A percentile compares a stretch with the other conserved stretches of the same genome.
phyloP scores from a whole-genome alignment of 1,140 invertebrate genomes.

The Scaptomyza hsui region DNA sequence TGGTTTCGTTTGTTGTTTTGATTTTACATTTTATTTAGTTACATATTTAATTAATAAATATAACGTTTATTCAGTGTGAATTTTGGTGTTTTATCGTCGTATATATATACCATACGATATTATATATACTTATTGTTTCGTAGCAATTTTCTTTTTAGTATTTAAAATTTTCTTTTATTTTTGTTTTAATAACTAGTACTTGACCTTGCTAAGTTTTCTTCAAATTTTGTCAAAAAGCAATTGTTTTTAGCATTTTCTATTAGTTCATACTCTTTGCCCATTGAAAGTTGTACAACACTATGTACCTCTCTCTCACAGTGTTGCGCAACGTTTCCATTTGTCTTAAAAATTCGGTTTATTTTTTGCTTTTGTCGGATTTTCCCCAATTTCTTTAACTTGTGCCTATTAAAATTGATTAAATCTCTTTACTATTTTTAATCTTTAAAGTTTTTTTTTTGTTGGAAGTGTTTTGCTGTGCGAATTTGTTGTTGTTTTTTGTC shows the following conservation, averaged over 20 bases:
- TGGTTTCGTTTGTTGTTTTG: slow-evolving; percentile 51
- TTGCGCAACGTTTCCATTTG: slow-evolving; percentile 25
- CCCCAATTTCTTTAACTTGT: slow-evolving; percentile 51
- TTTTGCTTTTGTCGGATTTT: slow-evolving; percentile 27
- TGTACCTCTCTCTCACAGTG: slow-evolving; percentile 8
- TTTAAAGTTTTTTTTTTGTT: slow-evolving; percentile 39
- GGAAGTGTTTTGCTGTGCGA: slow-evolving; percentile 81
- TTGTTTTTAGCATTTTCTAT: slow-evolving; percentile 21
- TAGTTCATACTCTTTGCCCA: slow-evolving; percentile 18
- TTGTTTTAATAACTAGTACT: slow-evolving; percentile 18
- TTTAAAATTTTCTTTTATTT: slow-evolving; percentile 61
- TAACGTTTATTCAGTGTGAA: slow-evolving; percentile 81
- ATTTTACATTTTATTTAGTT: slow-evolving; percentile 49
- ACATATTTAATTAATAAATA: slow-evolving; percentile 79
- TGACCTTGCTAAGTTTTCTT: slow-evolving; percentile 30
- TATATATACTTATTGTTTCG: slow-evolving; percentile 27
- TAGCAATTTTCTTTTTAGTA: slow-evolving; percentile 37
- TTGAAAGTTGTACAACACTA: slow-evolving; percentile 30
- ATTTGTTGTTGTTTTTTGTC: slow-evolving; percentile 57
- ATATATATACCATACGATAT: slow-evolving; percentile 49
- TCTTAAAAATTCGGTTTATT: slow-evolving; percentile 79
- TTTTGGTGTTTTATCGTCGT: slow-evolving; percentile 72
- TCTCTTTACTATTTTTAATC: too few species aligned
- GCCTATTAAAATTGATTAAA: slow-evolving; percentile 72
- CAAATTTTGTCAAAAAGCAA: slow-evolving; percentile 27